Evolutionary conservation across 2,113 vertebrate genomes (phyloP).

Genomic region (Morone chrysops): DNA sequence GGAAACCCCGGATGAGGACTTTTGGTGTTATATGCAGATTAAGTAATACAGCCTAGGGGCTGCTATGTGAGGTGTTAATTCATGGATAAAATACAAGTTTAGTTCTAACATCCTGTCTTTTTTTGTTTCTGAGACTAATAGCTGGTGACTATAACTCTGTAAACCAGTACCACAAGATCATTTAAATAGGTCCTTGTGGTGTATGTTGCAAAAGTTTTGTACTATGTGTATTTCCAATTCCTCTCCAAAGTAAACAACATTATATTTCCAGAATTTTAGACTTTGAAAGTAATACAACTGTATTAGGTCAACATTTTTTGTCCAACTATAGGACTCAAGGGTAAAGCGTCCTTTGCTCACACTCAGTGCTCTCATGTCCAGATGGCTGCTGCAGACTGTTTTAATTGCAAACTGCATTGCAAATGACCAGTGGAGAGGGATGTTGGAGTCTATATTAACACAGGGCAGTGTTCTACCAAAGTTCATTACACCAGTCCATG

Average conservation of each 20-base stretch:
- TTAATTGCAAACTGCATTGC: slow-evolving; percentile 70
- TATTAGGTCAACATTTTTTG: not conserved
- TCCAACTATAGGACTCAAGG: slow-evolving; percentile 49
- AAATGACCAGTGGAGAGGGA: slow-evolving; percentile 60
- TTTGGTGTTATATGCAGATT: not conserved
- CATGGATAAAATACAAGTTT: not conserved
- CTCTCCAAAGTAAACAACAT: not conserved
- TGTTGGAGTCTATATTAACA: slow-evolving; percentile 29
- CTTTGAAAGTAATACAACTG: not conserved
- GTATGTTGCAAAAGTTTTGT: too few relatives aligned
- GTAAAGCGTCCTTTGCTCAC: slow-evolving; percentile 49
- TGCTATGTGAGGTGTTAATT: not conserved
- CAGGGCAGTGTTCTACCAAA: slow-evolving; percentile 8
- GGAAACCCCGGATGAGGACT: not conserved
- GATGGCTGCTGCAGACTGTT: slow-evolving; percentile 68
- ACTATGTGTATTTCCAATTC: not conserved
- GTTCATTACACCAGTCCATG: slow-evolving; percentile 37
- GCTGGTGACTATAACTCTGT: not conserved
- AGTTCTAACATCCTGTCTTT: not conserved
- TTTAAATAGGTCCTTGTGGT: too few relatives aligned
- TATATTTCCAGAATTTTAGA: not conserved
- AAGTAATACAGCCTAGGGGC: not conserved
- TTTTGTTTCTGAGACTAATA: not conserved
- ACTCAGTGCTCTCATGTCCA: slow-evolving; percentile 51
- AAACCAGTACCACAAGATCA: too few relatives aligned